Evolutionary conservation across 2,888 invertebrate genomes (phyloP).

Genomic region (Lydus trimaculatus): DNA sequence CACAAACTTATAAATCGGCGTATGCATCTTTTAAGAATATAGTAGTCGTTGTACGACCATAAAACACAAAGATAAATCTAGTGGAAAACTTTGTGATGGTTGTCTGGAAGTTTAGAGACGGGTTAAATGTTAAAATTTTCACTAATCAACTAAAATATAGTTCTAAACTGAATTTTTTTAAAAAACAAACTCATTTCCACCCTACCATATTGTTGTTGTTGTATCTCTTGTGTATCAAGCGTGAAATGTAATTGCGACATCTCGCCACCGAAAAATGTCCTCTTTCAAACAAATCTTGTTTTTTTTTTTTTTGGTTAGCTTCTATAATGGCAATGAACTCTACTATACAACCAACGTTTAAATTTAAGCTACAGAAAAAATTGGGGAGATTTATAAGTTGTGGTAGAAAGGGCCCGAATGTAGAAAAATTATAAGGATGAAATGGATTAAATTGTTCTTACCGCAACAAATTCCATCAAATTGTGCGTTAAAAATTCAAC

Average conservation of each 20-base stretch:
- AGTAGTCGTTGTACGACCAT: slow-evolving; percentile 8
- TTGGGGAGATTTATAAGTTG: background rate
- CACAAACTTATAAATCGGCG: background rate
- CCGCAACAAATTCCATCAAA: background rate
- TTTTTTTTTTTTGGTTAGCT: no score
- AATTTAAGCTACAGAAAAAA: background rate
- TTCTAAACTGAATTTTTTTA: slow-evolving; percentile 10
- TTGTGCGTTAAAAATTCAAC: slow-evolving; percentile 2
- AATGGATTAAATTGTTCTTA: background rate
- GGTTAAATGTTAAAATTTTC: slow-evolving; percentile 14
- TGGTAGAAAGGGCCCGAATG: background rate
- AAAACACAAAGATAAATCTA: slow-evolving; percentile 26
- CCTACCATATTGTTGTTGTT: background rate
- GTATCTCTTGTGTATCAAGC: background rate
- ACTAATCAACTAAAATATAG: slow-evolving; percentile 14
- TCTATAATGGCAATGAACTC: background rate
- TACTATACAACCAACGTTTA: background rate
- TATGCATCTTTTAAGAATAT: background rate
- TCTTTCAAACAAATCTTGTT: background rate
- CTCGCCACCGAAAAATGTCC: background rate
- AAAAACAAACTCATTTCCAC: background rate
- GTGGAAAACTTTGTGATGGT: slow-evolving; percentile 23
- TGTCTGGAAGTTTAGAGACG: slow-evolving; percentile 16
- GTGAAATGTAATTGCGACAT: background rate
- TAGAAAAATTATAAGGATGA: background rate